Conservation (phyloP, 2,113 vertebrate genomes). For the Tragulus kanchil region DNA sequence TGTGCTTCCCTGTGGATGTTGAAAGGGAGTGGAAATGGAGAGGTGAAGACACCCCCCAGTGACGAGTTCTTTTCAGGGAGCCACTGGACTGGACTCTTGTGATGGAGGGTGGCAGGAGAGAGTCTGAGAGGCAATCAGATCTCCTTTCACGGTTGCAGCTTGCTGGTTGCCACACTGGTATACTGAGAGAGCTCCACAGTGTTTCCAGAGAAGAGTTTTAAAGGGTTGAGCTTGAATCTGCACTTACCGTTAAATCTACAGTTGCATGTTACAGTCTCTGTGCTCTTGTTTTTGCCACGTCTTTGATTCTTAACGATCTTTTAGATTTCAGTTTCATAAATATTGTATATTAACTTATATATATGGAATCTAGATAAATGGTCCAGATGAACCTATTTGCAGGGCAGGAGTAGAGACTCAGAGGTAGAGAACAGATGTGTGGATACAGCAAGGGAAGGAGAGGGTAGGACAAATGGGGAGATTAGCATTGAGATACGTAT, state of each 20-base stretch:
- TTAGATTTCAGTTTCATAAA: slow-evolving; percentile 52
- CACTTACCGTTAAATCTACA: background rate
- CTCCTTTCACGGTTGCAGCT: background rate
- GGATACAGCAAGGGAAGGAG: background rate
- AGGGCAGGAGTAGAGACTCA: background rate
- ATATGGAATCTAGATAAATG: background rate
- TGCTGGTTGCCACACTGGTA: background rate
- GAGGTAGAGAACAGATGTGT: background rate
- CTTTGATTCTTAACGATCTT: slow-evolving; percentile 7
- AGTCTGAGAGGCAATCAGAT: background rate
- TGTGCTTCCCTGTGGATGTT: background rate
- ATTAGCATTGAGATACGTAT: background rate
- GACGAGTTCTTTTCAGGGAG: background rate
- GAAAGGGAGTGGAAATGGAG: background rate
- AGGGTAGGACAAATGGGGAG: background rate
- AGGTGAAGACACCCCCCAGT: background rate
- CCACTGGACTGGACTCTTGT: background rate
- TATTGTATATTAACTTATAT: background rate
- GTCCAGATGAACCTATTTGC: background rate
- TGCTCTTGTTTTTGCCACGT: background rate
- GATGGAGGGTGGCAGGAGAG: background rate
- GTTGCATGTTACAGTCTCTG: background rate
- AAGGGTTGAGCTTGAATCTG: background rate
- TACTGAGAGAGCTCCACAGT: background rate
- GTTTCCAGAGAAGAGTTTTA: slow-evolving; percentile 7